phyloP scores from a whole-genome alignment of 1,140 invertebrate genomes.

The Cyphomyrmex costatus region DNA sequence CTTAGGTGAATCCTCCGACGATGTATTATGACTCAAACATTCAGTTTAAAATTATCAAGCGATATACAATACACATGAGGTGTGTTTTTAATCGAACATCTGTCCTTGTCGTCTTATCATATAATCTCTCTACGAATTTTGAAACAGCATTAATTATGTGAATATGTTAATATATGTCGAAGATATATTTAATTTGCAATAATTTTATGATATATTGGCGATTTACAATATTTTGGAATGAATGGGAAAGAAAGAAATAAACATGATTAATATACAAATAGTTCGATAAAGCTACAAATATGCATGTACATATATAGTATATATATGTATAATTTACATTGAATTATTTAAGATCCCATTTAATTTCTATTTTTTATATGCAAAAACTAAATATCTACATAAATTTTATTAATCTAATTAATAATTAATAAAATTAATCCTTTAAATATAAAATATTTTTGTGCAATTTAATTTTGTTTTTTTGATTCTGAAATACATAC shows the following conservation, averaged over 20 bases:
- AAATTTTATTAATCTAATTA: not conserved
- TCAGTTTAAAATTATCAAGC: slow-evolving; percentile 43
- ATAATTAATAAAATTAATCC: not conserved
- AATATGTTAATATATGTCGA: not conserved
- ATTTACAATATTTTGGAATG: not conserved
- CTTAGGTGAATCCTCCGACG: slow-evolving; percentile 23
- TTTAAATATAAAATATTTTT: not conserved
- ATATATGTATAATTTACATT: too few relatives aligned
- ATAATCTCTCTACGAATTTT: slow-evolving; percentile 19
- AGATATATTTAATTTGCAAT: not conserved
- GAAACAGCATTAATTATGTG: not conserved
- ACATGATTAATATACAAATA: not conserved
- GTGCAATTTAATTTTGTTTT: not conserved
- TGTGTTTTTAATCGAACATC: not conserved
- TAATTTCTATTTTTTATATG: too few relatives aligned
- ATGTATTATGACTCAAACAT: slow-evolving; percentile 13
- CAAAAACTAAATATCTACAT: not conserved
- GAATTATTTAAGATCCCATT: too few relatives aligned
- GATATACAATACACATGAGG: slow-evolving; percentile 4
- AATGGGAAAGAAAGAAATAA: not conserved
- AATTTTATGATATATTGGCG: not conserved
- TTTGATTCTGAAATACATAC: not conserved
- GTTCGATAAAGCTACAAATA: too few relatives aligned
- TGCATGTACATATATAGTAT: too few relatives aligned
- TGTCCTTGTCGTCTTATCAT: slow-evolving; percentile 3